Base-by-base conservation (phyloP, 2,113 vertebrate species). In the Hemiscyllium ocellatum region DNA sequence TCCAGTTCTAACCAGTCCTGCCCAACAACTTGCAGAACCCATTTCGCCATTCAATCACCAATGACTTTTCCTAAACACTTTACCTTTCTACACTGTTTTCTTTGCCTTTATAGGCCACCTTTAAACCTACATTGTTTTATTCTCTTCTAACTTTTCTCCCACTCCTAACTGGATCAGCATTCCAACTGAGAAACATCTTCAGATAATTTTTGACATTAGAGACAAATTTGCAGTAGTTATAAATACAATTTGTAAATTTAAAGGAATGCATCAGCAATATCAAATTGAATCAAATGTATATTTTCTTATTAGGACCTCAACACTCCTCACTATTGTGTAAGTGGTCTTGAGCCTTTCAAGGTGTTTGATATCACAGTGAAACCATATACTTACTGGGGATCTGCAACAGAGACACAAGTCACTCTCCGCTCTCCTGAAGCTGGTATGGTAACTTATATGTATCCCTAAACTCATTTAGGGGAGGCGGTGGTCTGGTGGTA, bases 401-500 rank as follows among this genome's bases (percentile, higher is more conserved):
- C 29, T 95, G 95, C 95, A 90, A 47, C 1, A 72, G 50, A 94
- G 93, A 96, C 20, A 94, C 13, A 70, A 33, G 50, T 15, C 86
- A 70, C 87, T 3, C 1, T 96, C 68, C 96, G 86, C 95, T 93
- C 50, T 95, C 83, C 15, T 90, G 52, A 96, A 95, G 42, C 42
- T 86, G 70, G 95, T 96, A 85, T 4, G 42, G 26, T 78, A 95
- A 47, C 93, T 96, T 96, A 96, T 96, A 96, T 90, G 69, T 93
- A 95, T 95, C 96, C 87, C 50, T 95, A 96, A 91, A 96, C 68
- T 96, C 0, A 86, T 96, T 96, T 93, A 47, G 96, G 65, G 96
- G 96, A 96, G 96, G 97, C 96, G 10, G 12, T 61, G 56, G 56
- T 12, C 56, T 61, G 10, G 8, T 61, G 56, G 12, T 61, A 61